Percentiles rank a stretch among this genome's conserved stretches.
Conservation (phyloP, 2,113 vertebrate species). For the Psephotus haematonotus region DNA sequence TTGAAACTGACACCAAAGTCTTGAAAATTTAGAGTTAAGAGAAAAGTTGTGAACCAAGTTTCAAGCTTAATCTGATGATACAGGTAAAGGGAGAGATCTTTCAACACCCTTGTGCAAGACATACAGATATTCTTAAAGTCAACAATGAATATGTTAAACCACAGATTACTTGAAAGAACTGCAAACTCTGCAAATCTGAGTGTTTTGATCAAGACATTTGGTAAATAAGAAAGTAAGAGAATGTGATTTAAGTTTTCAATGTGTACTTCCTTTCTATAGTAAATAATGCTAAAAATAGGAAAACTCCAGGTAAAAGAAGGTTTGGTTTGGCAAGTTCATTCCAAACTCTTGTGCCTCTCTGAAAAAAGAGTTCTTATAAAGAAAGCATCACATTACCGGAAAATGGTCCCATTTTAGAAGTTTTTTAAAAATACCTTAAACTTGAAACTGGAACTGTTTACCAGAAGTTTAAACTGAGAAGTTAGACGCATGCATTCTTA, state of each 20-base stretch:
- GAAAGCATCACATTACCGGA: neutral
- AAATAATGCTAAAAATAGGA: neutral
- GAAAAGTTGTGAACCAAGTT: neutral
- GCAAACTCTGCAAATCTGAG: neutral
- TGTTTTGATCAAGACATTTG: neutral
- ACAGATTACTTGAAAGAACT: neutral
- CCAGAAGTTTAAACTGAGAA: neutral
- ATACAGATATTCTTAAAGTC: neutral
- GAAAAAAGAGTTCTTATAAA: neutral
- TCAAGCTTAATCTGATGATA: neutral
- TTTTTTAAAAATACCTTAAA: neutral
- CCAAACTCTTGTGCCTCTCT: neutral
- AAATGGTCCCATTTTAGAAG: neutral
- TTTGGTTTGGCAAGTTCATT: neutral
- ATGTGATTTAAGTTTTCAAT: neutral
- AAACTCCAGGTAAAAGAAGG: neutral
- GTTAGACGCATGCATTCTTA: rapidly evolving
- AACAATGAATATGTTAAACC: neutral
- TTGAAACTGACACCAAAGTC: neutral
- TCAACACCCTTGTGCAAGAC: neutral
- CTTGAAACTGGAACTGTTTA: neutral
- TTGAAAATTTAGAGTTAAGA: neutral
- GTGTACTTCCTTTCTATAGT: neutral
- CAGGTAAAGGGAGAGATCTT: neutral
- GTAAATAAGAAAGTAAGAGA: neutral